Evolutionary conservation across 2,113 vertebrate species (phyloP), one percentile per base, ranked within the genome.

Genomic region (Amia ocellicauda): DNA sequence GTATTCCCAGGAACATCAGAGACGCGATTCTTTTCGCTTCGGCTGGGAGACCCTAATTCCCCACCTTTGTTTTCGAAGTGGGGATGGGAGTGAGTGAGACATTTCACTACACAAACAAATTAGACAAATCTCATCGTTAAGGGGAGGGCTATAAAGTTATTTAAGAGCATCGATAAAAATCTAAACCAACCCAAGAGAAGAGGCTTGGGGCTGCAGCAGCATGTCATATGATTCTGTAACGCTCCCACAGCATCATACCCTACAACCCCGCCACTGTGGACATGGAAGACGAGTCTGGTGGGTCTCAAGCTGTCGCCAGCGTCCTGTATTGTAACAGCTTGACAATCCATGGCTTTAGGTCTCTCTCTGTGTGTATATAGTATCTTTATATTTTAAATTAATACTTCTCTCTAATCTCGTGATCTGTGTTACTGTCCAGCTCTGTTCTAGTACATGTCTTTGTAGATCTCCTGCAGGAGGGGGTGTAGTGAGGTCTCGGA

Each of bases 391-490:
- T 62, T 23, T 28, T 52, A 62, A 62, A 51, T 29, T 62, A 50
- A 60, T 52, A 62, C 52, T 24, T 52, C 27, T 62, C 29, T 62
- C 31, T 62, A 63, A 36, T 28, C 22, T 64, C 20, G 17, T 19
- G 3, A 13, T 53, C 8, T 22, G 8, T 53, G 24, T n/a, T n/a
- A n/a, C n/a, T n/a, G n/a, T n/a, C n/a, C n/a, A n/a, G 16, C 16
- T 47, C 17, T 62, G 40, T 58, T 64, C 69, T 83, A 98, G 78
- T 99, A 99, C 97, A 99, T 99, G 91, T 99, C 97, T 83, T 95
- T 98, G 78, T 98, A 99, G 81, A 99, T 99, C 85, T 99, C 97
- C 81, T 99, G 97, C 74, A 99, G 89, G 58, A 99, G 90, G 0
- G 97, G 97, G 80, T 98, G 97, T 65, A 99, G 89, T 26, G 93